phyloP scores from a whole-genome alignment of 2,888 invertebrate genomes.

The Antitype chi region DNA sequence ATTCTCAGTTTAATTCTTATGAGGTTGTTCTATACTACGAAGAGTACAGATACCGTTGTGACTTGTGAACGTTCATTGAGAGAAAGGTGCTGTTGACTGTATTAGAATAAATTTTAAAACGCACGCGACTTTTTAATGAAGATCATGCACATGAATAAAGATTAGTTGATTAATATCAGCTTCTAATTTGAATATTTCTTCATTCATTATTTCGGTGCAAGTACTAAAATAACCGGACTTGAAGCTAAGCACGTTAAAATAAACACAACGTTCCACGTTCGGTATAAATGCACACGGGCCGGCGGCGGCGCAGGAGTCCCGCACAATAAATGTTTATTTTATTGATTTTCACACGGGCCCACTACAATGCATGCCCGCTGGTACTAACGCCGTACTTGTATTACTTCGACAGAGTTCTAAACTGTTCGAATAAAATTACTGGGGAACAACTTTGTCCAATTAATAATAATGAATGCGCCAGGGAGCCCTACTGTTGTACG shows the following conservation, averaged over 20 bases:
- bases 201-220: slow-evolving; percentile 29
- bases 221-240: slow-evolving; percentile 21
- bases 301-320: slow-evolving; percentile 70
- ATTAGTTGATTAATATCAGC: slow-evolving; percentile 37
- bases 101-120: slow-evolving; percentile 22
- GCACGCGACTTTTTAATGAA: slow-evolving; percentile 17
- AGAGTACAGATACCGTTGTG: slow-evolving; percentile 29
- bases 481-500: slow-evolving; percentile 81
- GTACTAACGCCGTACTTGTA: slow-evolving; percentile 69
- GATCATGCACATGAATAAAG: slow-evolving; percentile 44
- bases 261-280: slow-evolving; percentile 55
- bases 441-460: slow-evolving; percentile 85
- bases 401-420: slow-evolving; percentile 82
- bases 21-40: slow-evolving; percentile 46
- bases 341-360: slow-evolving; percentile 89
- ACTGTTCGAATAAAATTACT: slow-evolving; percentile 80
- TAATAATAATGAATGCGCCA: slow-evolving; percentile 86
- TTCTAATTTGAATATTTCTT: slow-evolving; percentile 47
- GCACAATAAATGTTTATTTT: slow-evolving; percentile 87
- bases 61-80: slow-evolving; percentile 27
- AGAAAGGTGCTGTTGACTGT: slow-evolving; percentile 16
- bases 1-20: slow-evolving; percentile 61
- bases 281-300: slow-evolving; percentile 53
- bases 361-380: slow-evolving; percentile 80
- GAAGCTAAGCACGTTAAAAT: slow-evolving; percentile 19